Base-by-base conservation (phyloP, 2,888 invertebrate species). In the Sussaba pulchella region DNA sequence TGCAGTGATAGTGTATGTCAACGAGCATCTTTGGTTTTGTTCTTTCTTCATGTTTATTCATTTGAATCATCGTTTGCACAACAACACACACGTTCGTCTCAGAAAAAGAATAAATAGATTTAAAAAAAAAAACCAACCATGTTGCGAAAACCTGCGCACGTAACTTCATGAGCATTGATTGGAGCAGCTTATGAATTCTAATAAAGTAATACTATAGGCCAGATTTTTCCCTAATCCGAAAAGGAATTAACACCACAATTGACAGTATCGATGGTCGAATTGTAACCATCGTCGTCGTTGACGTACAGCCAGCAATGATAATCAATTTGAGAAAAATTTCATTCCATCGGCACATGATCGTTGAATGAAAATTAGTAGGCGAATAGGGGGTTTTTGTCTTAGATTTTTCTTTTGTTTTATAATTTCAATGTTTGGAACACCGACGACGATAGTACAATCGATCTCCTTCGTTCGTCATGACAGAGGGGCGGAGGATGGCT, bases 201-300 rank as follows among this genome's bases (percentile, higher is more conserved):
- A 24, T 31, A 70, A 81, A 77, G 70, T 66, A 77, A 73, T 74
- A 75, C 64, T 70, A 77, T 81, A 81, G 81, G 81, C 81, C 81
- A 77, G 69, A 19, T 50, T 39, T 59, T 59, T 75, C 64, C 73
- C 52, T 59, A 74, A 81, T 78, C 45, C 59, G 73, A 57, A 74
- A 77, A 81, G 77, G 73, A 74, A 74, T 74, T 74, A 74, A 77
- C 67, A 77, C 81, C 70, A 74, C 73, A 78, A 81, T 81, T 81
- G 73, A 77, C 77, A 77, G 66, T 74, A 70, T 81, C 64, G 76
- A 76, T 80, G 47, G 63, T 72, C 76, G 77, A 36, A 74, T 73
- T 70, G 19, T 77, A 63, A 81, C 77, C 52, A 77, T 81, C 66
- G 77, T 70, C 73, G 77, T 77, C 81, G 19, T 50, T 39, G n/a